phyloP scores from a whole-genome alignment of 2,797 vertebrate species.

The Thamnophis elegans region DNA sequence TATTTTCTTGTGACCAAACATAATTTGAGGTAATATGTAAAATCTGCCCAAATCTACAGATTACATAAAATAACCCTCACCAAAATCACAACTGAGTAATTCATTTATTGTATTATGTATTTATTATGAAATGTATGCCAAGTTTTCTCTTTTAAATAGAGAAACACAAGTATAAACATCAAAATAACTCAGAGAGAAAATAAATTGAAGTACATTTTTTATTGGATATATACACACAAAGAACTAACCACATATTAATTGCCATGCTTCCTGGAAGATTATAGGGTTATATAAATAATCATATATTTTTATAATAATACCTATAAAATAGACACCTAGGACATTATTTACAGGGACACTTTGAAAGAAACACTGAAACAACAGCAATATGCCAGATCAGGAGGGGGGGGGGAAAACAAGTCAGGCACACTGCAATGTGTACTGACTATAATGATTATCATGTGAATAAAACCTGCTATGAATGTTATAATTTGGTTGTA shows the following conservation, averaged over 20 bases:
- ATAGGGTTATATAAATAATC: neutral
- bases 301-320: slow-evolving; percentile 51
- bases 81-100: neutral
- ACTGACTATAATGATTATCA: neutral
- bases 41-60: neutral
- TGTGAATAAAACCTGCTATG: neutral
- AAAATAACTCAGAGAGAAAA: neutral
- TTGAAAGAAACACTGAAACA: slow-evolving; percentile 47
- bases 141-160: neutral
- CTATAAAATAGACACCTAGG: slow-evolving; percentile 52
- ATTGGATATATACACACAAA: neutral
- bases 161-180: neutral
- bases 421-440: neutral
- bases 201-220: neutral
- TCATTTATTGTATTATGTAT: neutral
- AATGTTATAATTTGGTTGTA: neutral
- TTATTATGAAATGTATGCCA: neutral
- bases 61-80: neutral
- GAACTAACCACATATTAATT: slow-evolving; percentile 49
- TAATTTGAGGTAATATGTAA: neutral
- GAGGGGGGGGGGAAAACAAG: neutral
- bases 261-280: neutral
- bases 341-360: slow-evolving; percentile 35
- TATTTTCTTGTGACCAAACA: neutral
- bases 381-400: slow-evolving; percentile 39